These are phyloP conservation scores for Oreochromis grahami DNA, from an alignment of 2,797 vertebrate species.

Conservation along the genomic window DNA sequence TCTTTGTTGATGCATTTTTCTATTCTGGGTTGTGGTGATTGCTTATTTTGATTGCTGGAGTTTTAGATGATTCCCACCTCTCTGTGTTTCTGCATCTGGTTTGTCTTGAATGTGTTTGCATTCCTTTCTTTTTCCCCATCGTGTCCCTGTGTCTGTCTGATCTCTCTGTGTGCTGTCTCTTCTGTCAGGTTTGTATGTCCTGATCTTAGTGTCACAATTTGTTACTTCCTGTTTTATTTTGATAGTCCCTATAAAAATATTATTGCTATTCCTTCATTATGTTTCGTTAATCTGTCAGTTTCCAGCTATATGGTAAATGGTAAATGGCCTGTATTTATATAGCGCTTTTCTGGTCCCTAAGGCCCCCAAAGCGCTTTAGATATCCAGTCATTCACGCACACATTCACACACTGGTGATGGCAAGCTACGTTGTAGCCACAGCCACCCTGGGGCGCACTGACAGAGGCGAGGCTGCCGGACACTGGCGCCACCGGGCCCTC, in stretches of 20 bases:
- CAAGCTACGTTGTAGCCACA: too few species aligned
- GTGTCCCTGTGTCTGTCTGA: not conserved
- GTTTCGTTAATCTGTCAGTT: not conserved
- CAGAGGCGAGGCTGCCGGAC: too few species aligned
- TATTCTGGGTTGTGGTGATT: not conserved
- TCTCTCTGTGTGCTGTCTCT: not conserved
- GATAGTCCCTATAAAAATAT: not conserved
- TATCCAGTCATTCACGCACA: too few species aligned
- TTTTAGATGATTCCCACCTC: not conserved
- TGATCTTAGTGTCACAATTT: not conserved
- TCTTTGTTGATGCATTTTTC: not conserved
- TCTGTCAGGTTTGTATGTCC: not conserved
- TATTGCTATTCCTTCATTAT: not conserved
- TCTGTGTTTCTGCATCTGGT: not conserved
- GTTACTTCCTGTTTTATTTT: not conserved
- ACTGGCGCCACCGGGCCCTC: too few species aligned
- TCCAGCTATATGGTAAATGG: not conserved
- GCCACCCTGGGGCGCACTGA: too few species aligned
- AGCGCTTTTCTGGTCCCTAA: too few species aligned
- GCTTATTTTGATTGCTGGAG: not conserved
- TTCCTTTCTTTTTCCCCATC: accelerated
- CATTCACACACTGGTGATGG: too few species aligned
- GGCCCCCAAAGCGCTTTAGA: too few species aligned
- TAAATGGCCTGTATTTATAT: too few species aligned
- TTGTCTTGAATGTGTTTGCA: not conserved